Conservation (phyloP, 1,140 invertebrate species). For the Rhyzopertha dominica region DNA sequence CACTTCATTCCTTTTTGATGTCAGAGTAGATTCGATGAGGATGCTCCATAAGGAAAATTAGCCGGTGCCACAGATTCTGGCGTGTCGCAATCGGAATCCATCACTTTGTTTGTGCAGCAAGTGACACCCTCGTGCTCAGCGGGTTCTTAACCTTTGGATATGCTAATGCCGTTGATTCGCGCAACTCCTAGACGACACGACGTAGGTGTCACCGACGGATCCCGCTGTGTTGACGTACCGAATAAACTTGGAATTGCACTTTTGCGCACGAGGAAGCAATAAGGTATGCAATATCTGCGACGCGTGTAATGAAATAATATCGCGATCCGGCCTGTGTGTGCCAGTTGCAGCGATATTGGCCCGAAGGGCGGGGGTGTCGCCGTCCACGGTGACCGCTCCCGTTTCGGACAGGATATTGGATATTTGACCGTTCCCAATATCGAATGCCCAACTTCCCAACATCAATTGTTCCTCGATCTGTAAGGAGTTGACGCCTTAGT, state of each 20-base stretch:
- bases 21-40: too few relatives aligned
- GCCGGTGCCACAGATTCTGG: too few relatives aligned
- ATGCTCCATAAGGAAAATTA: too few relatives aligned
- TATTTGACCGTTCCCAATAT: constrained; percentile 16
- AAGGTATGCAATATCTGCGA: constrained; percentile 16
- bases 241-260: constrained; percentile 19
- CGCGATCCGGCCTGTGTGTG: constrained; percentile 7
- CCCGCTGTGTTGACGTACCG: constrained; percentile 16
- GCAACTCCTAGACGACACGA: constrained; percentile 6
- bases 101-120: too few relatives aligned
- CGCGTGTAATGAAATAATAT: constrained; percentile 18
- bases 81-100: too few relatives aligned
- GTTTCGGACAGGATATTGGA: constrained; percentile 8
- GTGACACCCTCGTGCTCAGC: too few relatives aligned
- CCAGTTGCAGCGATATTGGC: constrained; percentile 16
- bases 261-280: constrained; percentile 15
- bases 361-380: constrained; percentile 10
- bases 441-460: too few relatives aligned
- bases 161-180: constrained; percentile 7
- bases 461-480: too few relatives aligned
- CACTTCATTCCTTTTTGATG: too few relatives aligned
- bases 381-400: constrained; percentile 1
- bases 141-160: too few relatives aligned
- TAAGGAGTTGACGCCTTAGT: too few relatives aligned
- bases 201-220: constrained; percentile 9